phyloP scores from a whole-genome alignment of 2,113 vertebrate genomes.

The Chunga burmeisteri region DNA sequence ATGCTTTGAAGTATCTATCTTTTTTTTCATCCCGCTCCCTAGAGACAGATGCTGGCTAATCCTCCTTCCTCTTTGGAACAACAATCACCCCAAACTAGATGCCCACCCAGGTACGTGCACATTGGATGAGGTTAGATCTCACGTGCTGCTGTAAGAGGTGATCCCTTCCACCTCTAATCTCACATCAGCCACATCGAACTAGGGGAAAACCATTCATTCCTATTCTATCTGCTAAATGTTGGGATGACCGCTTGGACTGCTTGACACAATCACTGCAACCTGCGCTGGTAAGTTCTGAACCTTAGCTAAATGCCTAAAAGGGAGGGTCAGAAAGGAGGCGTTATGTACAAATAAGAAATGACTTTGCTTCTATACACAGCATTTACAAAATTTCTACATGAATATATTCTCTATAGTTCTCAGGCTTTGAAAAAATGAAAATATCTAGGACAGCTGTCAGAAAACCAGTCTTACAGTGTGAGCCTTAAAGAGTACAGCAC shows the following conservation, averaged over 20 bases:
- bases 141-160: not conserved
- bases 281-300: not conserved
- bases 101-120: not conserved
- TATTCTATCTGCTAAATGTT: not conserved
- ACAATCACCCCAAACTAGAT: not conserved
- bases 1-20: not conserved
- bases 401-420: not conserved
- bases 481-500: not conserved
- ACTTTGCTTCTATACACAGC: not conserved
- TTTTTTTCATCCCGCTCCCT: not conserved
- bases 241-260: not conserved
- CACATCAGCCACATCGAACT: not conserved
- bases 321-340: not conserved
- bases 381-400: not conserved
- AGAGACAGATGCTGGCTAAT: not conserved
- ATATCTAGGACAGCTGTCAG: not conserved
- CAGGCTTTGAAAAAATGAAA: not conserved
- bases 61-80: not conserved
- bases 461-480: slow-evolving; percentile 56
- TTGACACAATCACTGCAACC: not conserved
- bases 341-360: slow-evolving; percentile 1
- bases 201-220: not conserved
- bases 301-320: not conserved
- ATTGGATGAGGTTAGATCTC: not conserved
- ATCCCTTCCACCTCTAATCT: not conserved